phyloP scores from a whole-genome alignment of 2,113 vertebrate species.

The Tetraodon nigroviridis region DNA sequence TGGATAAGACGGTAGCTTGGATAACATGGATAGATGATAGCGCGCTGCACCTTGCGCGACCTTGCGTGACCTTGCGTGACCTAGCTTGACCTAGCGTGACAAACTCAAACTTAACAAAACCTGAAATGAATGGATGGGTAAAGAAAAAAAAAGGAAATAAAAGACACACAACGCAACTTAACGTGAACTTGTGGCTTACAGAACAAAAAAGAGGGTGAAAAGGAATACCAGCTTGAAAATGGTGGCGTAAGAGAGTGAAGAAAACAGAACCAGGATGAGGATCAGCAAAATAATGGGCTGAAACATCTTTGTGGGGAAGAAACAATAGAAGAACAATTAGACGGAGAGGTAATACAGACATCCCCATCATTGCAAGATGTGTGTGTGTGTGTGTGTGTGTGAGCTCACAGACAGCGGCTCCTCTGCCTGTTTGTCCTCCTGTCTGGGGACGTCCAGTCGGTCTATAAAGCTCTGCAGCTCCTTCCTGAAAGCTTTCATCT shows the following conservation, averaged over 20 bases:
- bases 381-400: not conserved
- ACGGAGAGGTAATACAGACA: not conserved
- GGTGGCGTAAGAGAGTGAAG: slow-evolving; percentile 97
- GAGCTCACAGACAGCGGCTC: slow-evolving; percentile 96
- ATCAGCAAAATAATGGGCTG: slow-evolving; percentile 99
- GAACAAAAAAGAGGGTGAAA: slow-evolving; percentile 95
- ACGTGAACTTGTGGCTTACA: slow-evolving; percentile 73
- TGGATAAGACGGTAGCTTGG: slow-evolving; percentile 37
- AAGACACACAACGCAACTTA: slow-evolving; percentile 22
- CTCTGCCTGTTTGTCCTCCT: slow-evolving; percentile 84
- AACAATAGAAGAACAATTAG: slow-evolving; percentile 12
- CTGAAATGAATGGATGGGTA: slow-evolving; percentile 78
- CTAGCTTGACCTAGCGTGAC: slow-evolving; percentile 81
- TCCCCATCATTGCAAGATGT: not conserved
- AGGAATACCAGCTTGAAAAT: slow-evolving; percentile 99
- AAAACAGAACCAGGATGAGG: slow-evolving; percentile 99
- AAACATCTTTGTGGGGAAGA: slow-evolving; percentile 90
- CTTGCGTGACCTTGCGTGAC: slow-evolving; percentile 84
- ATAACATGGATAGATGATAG: slow-evolving; percentile 71
- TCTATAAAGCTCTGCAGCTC: slow-evolving; percentile 97
- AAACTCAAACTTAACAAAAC: slow-evolving; percentile 78
- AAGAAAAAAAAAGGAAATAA: slow-evolving; percentile 52
- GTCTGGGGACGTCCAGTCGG: slow-evolving; percentile 93
- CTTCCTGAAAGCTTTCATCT: slow-evolving; percentile 98
- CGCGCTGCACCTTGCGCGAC: slow-evolving; percentile 84